phyloP scores from a whole-genome alignment of 2,797 vertebrate species.

The Menidia menidia region DNA sequence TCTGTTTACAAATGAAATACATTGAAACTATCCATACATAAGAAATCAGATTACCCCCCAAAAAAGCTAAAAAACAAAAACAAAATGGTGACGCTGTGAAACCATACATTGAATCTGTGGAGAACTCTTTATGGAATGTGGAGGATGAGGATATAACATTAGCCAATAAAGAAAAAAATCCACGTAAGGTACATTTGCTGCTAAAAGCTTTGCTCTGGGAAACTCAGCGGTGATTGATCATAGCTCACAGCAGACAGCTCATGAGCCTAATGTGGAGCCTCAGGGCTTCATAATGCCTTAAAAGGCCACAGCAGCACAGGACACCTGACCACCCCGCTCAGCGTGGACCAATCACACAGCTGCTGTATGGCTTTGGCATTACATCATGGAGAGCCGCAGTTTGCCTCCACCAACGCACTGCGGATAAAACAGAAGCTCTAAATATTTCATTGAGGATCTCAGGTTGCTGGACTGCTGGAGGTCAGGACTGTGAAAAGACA shows the following conservation, averaged over 20 bases:
- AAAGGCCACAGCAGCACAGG: constrained; percentile 66
- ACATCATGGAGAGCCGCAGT: constrained; percentile 79
- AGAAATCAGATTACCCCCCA: not conserved
- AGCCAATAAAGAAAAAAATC: constrained; percentile 18
- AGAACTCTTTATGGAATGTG: constrained; percentile 7
- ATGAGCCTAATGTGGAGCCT: constrained; percentile 67
- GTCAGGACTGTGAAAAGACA: constrained; percentile 72
- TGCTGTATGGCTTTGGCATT: constrained; percentile 66
- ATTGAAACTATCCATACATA: not conserved
- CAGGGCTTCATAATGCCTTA: constrained; percentile 70
- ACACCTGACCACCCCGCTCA: constrained; percentile 68
- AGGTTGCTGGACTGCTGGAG: constrained; percentile 81
- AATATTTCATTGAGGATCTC: constrained; percentile 88
- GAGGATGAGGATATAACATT: not conserved
- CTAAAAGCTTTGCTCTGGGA: constrained; percentile 59
- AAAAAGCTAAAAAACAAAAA: not conserved
- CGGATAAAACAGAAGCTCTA: constrained; percentile 83
- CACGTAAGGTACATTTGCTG: constrained; percentile 9
- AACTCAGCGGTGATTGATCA: constrained; percentile 55
- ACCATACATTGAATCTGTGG: not conserved
- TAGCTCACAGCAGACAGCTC: constrained; percentile 51
- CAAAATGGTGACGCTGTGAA: not conserved
- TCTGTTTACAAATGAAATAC: not conserved
- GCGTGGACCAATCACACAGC: constrained; percentile 66
- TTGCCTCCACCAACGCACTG: constrained; percentile 83